Evolutionary conservation across 1,140 invertebrate species (phyloP), one percentile per base, ranked within the genome.

Genomic region (Phortica variegata): DNA sequence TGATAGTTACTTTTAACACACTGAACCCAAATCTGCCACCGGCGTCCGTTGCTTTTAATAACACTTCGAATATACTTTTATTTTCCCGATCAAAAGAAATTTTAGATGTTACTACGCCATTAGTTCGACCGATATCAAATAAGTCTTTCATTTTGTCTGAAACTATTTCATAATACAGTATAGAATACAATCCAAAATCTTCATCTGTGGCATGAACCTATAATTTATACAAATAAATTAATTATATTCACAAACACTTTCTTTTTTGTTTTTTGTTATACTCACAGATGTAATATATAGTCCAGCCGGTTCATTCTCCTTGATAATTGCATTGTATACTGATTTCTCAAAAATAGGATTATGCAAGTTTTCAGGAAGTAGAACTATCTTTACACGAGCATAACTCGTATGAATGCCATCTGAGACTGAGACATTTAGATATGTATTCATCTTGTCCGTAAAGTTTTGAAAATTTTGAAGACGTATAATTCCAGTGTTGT

Each of bases 351-450:
- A 95, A 39, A 80, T 79, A 3, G 93, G 94, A 49, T 85, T 81
- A 63, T 90, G 81, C 20, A 83, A 81, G 79, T 96, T 97, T 16
- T 87, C 87, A 5, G 89, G 85, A 21, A 89, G 75, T 32, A 95
- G 83, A 52, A 86, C 84, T 23, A 97, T 86, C 78, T 89, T 86
- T 1, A 91, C 81, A 37, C 88, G 77, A 0, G 90, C 84, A 75
- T 91, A 93, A 37, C 84, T 88, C 2, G 90, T 92, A 75, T 93
- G 91, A 8, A 95, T 88, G 3, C 92, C 92, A 79, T 97, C 93
- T 23, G 90, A 93, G 13, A 92, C 91, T 1, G 90, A 92, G 13
- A 97, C 85, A 74, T 95, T 96, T 6, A 95, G 77, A 54, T 85
- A 78, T 52, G 85, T 85, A 51, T 80, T 77, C 58, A 77, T 78